Evolutionary conservation across 2,888 invertebrate species (phyloP).

Genomic region (Dynastes maya): DNA sequence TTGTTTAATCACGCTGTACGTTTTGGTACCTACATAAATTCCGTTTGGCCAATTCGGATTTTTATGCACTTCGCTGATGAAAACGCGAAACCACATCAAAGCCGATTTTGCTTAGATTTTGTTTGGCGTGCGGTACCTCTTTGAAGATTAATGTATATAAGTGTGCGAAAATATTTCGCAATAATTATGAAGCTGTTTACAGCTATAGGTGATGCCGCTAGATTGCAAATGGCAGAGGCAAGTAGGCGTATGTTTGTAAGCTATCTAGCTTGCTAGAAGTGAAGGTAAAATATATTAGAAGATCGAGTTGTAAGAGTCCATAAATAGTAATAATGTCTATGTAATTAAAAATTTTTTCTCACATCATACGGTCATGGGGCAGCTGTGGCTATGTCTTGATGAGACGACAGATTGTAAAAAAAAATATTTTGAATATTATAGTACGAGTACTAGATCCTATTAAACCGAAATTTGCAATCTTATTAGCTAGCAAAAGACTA

Average conservation of each 20-base stretch:
- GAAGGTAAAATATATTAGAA: neutral
- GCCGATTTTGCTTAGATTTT: neutral
- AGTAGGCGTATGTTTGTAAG: neutral
- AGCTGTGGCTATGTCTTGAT: too few species aligned
- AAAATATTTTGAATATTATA: too few species aligned
- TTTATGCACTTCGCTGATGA: slow-evolving; percentile 3
- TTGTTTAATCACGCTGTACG: neutral
- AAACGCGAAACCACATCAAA: neutral
- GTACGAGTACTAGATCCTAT: too few species aligned
- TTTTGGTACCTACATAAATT: neutral
- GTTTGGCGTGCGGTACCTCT: neutral
- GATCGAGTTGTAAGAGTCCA: neutral
- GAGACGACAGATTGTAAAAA: too few species aligned
- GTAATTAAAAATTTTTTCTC: neutral
- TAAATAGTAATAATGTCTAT: neutral
- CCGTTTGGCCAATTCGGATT: neutral
- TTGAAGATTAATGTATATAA: slow-evolving; percentile 6
- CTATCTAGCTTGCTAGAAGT: neutral
- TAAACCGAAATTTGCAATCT: too few species aligned
- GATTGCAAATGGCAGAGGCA: neutral
- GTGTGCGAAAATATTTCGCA: neutral
- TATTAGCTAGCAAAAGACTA: too few species aligned
- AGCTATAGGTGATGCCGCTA: neutral
- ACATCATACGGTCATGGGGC: too few species aligned
- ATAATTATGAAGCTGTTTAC: slow-evolving; percentile 1